Conservation (phyloP, 2,888 invertebrate species). For the Lochmaea crataegi region DNA sequence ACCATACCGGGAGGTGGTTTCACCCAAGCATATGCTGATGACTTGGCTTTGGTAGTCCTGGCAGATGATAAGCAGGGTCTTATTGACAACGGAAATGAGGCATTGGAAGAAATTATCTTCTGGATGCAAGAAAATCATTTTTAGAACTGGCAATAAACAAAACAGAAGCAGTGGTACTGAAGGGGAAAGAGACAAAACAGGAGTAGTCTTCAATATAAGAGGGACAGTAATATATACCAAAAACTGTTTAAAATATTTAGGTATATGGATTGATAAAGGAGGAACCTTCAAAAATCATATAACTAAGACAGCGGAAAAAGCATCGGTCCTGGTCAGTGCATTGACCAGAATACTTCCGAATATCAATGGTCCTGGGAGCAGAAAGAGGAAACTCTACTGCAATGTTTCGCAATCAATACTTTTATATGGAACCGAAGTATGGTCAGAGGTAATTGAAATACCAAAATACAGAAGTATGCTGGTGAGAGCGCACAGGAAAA, state of each 20-base stretch:
- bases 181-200: background rate
- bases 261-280: background rate
- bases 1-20: background rate
- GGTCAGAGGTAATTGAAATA: constrained; percentile 19
- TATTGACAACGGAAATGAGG: background rate
- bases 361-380: constrained; percentile 8
- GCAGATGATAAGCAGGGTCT: background rate
- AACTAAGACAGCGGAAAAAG: background rate
- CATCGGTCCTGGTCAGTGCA: background rate
- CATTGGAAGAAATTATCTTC: background rate
- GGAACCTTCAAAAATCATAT: background rate
- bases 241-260: background rate
- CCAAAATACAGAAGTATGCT: constrained; percentile 27
- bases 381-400: background rate
- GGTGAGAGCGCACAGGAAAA: constrained; percentile 26
- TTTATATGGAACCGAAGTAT: constrained; percentile 43
- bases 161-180: background rate
- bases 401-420: constrained; percentile 36
- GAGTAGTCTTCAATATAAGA: background rate
- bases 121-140: background rate
- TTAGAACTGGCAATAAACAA: background rate
- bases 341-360: constrained; percentile 7
- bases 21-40: background rate
- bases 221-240: background rate
- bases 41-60: background rate